Conservation (phyloP, 2,113 vertebrate genomes). For the Xenus cinereus region DNA sequence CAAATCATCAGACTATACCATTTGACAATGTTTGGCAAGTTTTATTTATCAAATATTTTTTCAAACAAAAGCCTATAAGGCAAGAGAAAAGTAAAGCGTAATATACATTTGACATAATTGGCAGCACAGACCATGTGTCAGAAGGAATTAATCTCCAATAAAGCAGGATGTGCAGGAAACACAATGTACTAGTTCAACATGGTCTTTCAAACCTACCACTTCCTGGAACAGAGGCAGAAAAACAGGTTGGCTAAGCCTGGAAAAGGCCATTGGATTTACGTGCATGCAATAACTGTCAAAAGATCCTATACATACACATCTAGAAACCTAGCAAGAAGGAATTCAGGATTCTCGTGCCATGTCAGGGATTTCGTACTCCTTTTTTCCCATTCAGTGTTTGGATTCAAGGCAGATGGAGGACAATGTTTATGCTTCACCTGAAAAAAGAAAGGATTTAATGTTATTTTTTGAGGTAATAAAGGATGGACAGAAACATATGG, state of each 20-base stretch:
- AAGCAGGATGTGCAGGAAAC: slow-evolving; percentile 60
- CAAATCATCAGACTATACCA: not conserved
- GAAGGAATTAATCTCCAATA: slow-evolving; percentile 26
- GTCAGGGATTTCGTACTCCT: not conserved
- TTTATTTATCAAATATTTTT: slow-evolving; percentile 49
- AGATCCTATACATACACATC: not conserved
- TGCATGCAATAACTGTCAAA: not conserved
- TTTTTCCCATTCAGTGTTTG: not conserved
- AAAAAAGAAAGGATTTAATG: not conserved
- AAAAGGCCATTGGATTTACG: slow-evolving; percentile 37
- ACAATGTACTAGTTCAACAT: slow-evolving; percentile 55
- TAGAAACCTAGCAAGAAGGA: not conserved
- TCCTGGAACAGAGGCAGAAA: slow-evolving; percentile 44
- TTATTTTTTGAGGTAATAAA: not conserved
- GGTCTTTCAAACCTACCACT: slow-evolving; percentile 51
- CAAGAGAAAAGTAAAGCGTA: slow-evolving; percentile 34
- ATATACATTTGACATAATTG: slow-evolving; percentile 38
- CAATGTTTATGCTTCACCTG: not conserved
- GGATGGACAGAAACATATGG: not conserved
- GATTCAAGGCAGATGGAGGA: slow-evolving; percentile 7
- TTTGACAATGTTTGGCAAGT: slow-evolving; percentile 42
- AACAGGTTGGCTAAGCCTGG: not conserved
- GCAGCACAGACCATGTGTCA: slow-evolving; percentile 28
- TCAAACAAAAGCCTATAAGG: slow-evolving; percentile 24
- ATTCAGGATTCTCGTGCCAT: not conserved